These are phyloP conservation scores for Caenorhabditis japonica DNA, from an alignment of 2,888 invertebrate genomes.

Conservation along the genomic window DNA sequence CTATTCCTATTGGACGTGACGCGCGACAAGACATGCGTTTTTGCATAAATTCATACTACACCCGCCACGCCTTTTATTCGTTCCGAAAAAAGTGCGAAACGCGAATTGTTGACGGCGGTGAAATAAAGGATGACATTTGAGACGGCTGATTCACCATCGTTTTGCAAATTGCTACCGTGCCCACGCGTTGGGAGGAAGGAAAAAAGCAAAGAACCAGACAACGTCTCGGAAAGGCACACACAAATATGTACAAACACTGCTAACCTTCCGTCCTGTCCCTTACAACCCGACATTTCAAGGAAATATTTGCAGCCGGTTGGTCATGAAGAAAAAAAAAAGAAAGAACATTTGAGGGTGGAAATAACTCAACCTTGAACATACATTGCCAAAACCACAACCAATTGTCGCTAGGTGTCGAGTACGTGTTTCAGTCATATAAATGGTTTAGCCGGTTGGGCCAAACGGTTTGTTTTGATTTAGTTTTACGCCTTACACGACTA, in stretches of 20 bases:
- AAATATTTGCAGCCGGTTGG: slow-evolving; percentile 6
- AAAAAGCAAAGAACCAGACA: slow-evolving; percentile 32
- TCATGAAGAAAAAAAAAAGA: slow-evolving; percentile 10
- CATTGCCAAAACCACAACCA: no score
- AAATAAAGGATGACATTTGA: slow-evolving; percentile 45
- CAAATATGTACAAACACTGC: slow-evolving; percentile 32
- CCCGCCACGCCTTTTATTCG: slow-evolving; percentile 25
- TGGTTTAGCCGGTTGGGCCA: slow-evolving; percentile 17
- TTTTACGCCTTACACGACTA: no score
- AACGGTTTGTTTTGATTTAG: no score
- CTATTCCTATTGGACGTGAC: slow-evolving; percentile 38
- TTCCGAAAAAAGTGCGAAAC: slow-evolving; percentile 48
- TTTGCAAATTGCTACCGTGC: slow-evolving; percentile 33
- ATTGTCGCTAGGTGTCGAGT: neutral
- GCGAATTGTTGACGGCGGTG: no score
- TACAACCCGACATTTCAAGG: neutral
- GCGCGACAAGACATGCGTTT: no score
- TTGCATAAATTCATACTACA: slow-evolving; percentile 53
- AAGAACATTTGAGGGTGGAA: no score
- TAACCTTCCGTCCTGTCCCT: slow-evolving; percentile 7
- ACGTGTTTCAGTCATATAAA: no score
- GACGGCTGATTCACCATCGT: slow-evolving; percentile 33
- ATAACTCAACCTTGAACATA: slow-evolving; percentile 33
- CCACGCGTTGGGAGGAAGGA: slow-evolving; percentile 16
- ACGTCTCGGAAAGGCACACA: slow-evolving; percentile 28